Base-by-base conservation (phyloP, 2,888 invertebrate genomes). In the Troides aeacus region DNA sequence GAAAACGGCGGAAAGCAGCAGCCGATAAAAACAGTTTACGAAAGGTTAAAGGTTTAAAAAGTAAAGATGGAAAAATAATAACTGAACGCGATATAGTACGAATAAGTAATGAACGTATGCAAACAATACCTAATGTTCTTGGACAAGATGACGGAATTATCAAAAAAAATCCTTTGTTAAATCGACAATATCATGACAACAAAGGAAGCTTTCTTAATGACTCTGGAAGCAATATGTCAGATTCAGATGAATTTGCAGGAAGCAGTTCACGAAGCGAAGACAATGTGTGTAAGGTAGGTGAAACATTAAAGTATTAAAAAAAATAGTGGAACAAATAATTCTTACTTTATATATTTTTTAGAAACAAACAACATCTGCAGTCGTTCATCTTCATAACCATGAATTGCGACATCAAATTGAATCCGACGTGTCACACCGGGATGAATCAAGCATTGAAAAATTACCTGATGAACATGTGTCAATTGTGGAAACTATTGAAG, bases 391-490 rank as follows among this genome's bases (percentile, higher is more conserved):
- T 7, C 88, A 87, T 67, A 81, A 82, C 62, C 79, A 80, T 59
- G 87, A 89, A 81, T 84, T 92, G 77, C 83, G 90, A 74, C 72
- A 81, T 57, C 85, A 82, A 69, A 83, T 77, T 69, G 86, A 85
- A n/a, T 77, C 76, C 72, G 91, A 92, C 75, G 57, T 84, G 18
- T 86, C 75, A 66, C 90, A 92, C 76, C 91, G 94, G 60, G 94
- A 94, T 71, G 93, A 93, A 72, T 92, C 93, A 18, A 90, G 92
- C 30, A 94, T 94, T 23, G 97, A 97, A 87, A 93, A 96, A 72
- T 91, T 97, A 58, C 97, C 97, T 2, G 96, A 96, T 79, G 97
- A 97, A 84, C 96, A 97, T 81, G 97, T 97, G 12, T 95, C 97
- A 2, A 97, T 97, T 70, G 95, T 97, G 12, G 97, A 97, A 87